Base-by-base conservation (phyloP, 2,888 invertebrate genomes). In the Melanargia galathea region DNA sequence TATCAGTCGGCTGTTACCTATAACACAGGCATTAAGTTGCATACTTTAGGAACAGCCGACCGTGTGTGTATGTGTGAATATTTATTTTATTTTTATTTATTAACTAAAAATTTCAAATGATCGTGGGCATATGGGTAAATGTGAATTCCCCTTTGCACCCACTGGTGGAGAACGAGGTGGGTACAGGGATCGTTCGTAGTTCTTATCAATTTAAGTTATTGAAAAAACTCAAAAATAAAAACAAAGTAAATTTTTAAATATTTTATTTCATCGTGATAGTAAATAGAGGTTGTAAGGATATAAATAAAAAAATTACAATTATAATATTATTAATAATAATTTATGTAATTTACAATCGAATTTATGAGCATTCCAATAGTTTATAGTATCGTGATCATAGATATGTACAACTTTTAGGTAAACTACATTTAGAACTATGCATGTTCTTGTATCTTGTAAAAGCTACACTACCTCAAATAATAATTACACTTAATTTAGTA, bases 231-330 rank as follows among this genome's bases (percentile, higher is more conserved):
- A n/a, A 51, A 35, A 13, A 33, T 3, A 38, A 22, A 58, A 58
- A 20, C 8, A 1, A 10, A 46, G 22, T 49, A 66, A 68, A 75
- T 76, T 75, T 43, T 73, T 76, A 70, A 73, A 70, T 75, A 73
- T 69, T 88, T 87, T 85, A 86, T 86, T 90, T 85, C 78, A 83
- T 83, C 68, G 88, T 90, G 90, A 89, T 86, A 87, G 76, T 89
- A 88, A 89, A 85, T 87, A 89, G 86, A 87, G 80, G 83, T 83
- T 79, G 82, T 83, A 86, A 83, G 81, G 82, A 86, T 86, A 86
- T 89, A 87, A 89, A 89, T 88, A 84, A 76, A 82, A 84, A 81
- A 84, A 82, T 79, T 86, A 87, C 83, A 87, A 76, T 84, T 81
- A 81, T 72, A 46, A 46, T 33, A 58, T 13, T 58, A 35, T 18